These are phyloP conservation scores for Dromas ardeola DNA, from an alignment of 2,113 vertebrate genomes.

Conservation along the genomic window DNA sequence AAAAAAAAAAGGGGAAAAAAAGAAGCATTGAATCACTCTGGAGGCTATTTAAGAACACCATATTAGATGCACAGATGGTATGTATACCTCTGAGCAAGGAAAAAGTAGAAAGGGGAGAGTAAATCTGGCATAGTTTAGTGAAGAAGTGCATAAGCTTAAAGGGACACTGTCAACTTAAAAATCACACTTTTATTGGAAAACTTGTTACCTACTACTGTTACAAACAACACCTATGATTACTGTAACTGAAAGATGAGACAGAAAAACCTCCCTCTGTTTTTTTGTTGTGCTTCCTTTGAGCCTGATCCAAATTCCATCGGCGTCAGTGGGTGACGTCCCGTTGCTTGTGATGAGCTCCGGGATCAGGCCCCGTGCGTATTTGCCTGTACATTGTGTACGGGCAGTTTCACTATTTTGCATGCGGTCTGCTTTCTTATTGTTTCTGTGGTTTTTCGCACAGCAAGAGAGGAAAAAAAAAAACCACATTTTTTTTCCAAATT, in stretches of 20 bases:
- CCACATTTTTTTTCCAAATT: background rate
- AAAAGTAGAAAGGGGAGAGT: conserved; percentile 74
- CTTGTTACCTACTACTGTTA: conserved; percentile 61
- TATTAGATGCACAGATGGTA: conserved; percentile 76
- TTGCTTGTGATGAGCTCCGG: background rate
- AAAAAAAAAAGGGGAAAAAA: background rate
- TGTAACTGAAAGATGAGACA: conserved; percentile 1
- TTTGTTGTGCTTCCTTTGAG: conserved; percentile 24
- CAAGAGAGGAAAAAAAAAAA: conserved; percentile 2
- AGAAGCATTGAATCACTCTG: conserved; percentile 34
- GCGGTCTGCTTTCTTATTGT: background rate
- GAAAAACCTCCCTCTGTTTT: background rate
- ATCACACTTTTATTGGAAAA: conserved; percentile 63
- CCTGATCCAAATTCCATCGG: background rate
- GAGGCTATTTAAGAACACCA: conserved; percentile 66
- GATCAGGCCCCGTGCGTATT: background rate
- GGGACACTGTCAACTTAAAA: conserved; percentile 70
- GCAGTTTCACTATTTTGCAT: background rate
- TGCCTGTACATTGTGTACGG: background rate
- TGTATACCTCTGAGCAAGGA: conserved; percentile 69
- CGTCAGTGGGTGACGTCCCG: background rate
- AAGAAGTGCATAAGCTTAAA: conserved; percentile 77
- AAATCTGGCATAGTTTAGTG: conserved; percentile 78
- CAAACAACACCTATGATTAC: conserved; percentile 59
- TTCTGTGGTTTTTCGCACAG: conserved; percentile 18